phyloP scores from a whole-genome alignment of 2,113 vertebrate genomes.

The Ibidorhyncha struthersii region DNA sequence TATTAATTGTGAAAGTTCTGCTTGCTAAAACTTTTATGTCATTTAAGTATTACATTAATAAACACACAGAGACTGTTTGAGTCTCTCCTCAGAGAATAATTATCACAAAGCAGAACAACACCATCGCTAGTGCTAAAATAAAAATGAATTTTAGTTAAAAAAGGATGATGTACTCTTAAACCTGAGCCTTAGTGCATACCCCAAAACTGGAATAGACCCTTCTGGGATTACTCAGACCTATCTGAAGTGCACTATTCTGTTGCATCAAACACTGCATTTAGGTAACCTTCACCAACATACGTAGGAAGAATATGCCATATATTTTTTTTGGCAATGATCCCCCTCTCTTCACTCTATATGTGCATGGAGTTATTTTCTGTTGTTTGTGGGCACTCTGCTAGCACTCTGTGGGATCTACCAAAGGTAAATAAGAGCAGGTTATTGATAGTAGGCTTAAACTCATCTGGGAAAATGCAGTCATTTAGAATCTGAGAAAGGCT shows the following conservation, averaged over 20 bases:
- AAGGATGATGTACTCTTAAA: neutral
- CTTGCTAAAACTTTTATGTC: neutral
- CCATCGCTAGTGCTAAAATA: neutral
- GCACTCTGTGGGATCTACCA: neutral
- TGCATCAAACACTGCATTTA: neutral
- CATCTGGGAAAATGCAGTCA: neutral
- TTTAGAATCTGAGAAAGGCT: neutral
- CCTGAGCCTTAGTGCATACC: neutral
- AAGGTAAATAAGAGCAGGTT: neutral
- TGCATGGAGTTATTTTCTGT: neutral
- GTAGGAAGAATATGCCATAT: neutral
- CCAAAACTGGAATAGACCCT: neutral
- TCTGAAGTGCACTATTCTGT: neutral
- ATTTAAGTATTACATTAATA: neutral
- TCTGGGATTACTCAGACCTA: neutral
- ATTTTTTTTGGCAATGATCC: neutral
- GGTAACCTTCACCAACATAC: neutral
- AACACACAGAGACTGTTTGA: neutral
- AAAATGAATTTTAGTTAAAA: neutral
- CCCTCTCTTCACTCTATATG: neutral
- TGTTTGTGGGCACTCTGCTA: neutral
- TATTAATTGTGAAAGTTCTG: neutral
- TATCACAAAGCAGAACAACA: neutral
- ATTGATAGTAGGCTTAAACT: neutral
- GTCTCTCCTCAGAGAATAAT: neutral